Conservation (phyloP, 2,797 vertebrate genomes). For the Eutrigla gurnardus region DNA sequence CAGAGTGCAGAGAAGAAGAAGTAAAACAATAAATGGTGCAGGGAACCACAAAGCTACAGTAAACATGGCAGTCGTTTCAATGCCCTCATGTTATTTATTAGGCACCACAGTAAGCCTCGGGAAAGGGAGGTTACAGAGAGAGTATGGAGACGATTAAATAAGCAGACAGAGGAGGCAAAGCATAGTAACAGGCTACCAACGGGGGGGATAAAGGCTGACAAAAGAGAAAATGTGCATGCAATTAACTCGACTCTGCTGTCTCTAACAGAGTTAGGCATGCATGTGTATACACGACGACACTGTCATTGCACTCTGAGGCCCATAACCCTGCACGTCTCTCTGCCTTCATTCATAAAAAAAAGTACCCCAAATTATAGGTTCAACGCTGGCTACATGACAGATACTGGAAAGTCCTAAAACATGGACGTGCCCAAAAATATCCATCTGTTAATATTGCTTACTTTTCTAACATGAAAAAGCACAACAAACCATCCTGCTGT, state of each 20-base stretch:
- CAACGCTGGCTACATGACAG: conserved; percentile 2
- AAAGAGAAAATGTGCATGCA: conserved; percentile 16
- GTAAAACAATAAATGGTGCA: conserved; percentile 34
- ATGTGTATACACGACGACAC: conserved; percentile 14
- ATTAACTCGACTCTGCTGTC: not conserved
- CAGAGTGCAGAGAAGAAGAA: conserved; percentile 19
- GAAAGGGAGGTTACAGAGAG: not conserved
- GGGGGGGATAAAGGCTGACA: conserved; percentile 2
- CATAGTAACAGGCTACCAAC: not conserved
- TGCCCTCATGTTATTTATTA: conserved; percentile 10
- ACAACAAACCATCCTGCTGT: not conserved
- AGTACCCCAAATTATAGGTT: conserved; percentile 44
- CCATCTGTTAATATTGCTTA: not conserved
- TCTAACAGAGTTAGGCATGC: conserved; percentile 17
- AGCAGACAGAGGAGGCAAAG: not conserved
- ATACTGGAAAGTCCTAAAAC: conserved; percentile 7
- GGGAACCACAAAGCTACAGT: conserved; percentile 11
- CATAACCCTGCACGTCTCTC: conserved; percentile 6
- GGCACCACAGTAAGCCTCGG: not conserved
- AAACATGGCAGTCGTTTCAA: conserved; percentile 13
- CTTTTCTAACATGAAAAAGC: not conserved
- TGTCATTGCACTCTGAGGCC: conserved; percentile 4
- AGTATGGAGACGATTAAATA: not conserved
- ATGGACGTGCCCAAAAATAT: conserved; percentile 4
- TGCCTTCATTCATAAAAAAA: conserved; percentile 17